A percentile compares a stretch with the other conserved stretches of the same genome.
Evolutionary conservation across 2,113 vertebrate genomes (phyloP).

Genomic region (Dermatemys mawii): DNA sequence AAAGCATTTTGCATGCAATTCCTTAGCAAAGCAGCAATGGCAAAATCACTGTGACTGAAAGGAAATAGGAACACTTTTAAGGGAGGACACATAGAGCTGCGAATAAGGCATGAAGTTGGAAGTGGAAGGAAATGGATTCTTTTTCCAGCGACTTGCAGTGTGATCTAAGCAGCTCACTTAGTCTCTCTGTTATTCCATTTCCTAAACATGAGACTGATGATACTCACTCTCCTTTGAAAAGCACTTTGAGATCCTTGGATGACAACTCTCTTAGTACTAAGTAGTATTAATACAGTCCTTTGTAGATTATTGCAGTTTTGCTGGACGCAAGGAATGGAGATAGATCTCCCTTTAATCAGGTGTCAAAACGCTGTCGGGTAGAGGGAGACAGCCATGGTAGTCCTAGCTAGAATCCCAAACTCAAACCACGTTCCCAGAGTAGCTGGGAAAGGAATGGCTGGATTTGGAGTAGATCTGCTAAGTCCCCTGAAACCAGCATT

Average conservation of each 20-base stretch:
- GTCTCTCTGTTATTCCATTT: rapidly evolving
- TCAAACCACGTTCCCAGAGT: no score
- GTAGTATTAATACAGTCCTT: rapidly evolving
- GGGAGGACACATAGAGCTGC: rapidly evolving
- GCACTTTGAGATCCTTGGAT: background rate
- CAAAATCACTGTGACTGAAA: rapidly evolving
- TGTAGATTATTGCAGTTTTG: background rate
- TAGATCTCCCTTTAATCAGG: background rate
- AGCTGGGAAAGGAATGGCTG: rapidly evolving
- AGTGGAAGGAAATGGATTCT: background rate
- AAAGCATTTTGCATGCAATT: background rate
- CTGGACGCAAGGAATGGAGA: background rate
- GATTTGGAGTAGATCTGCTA: rapidly evolving
- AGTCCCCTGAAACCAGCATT: rapidly evolving
- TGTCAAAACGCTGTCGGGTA: background rate
- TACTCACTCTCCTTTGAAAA: background rate
- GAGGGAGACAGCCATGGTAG: background rate
- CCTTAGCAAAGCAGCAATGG: no score
- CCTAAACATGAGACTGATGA: rapidly evolving
- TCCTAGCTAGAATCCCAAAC: background rate
- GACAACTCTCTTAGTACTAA: background rate
- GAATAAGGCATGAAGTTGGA: rapidly evolving
- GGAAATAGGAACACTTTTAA: background rate
- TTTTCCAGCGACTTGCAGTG: rapidly evolving
- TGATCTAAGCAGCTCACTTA: background rate